Conservation (phyloP, 2,888 invertebrate species). For the Chaitophorus viminalis region DNA sequence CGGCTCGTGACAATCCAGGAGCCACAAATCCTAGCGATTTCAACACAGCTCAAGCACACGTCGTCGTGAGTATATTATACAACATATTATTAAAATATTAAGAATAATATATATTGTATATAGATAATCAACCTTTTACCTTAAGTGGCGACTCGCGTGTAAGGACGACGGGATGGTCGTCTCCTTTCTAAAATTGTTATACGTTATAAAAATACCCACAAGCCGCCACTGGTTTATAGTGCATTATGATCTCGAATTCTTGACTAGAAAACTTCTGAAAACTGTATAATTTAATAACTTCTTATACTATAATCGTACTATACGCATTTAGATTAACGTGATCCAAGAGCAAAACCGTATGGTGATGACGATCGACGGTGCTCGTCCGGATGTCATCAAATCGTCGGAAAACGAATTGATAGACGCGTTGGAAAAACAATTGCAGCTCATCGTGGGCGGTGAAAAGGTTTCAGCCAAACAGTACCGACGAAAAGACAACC, state of each 20-base stretch:
- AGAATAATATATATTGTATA: no score
- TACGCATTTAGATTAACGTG: conserved; percentile 76
- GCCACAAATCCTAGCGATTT: conserved; percentile 70
- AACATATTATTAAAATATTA: no score
- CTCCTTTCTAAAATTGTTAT: no score
- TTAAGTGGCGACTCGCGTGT: no score
- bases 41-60: conserved; percentile 74
- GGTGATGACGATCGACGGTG: conserved; percentile 80
- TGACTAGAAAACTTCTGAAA: not conserved
- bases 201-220: no score
- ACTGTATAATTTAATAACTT: no score
- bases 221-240: no score
- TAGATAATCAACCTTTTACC: not conserved
- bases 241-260: not conserved
- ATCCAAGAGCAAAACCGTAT: conserved; percentile 81
- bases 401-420: conserved; percentile 72
- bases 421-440: conserved; percentile 76
- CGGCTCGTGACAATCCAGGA: conserved; percentile 80
- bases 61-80: conserved; percentile 71
- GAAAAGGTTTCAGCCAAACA: conserved; percentile 85
- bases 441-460: conserved; percentile 81
- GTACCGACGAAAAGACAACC: conserved; percentile 76
- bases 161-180: no score
- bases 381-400: conserved; percentile 77
- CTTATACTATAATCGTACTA: not conserved